These are phyloP conservation scores for Lamprologus tigripictilis DNA, from an alignment of 2,113 vertebrate genomes.

Conservation along the genomic window DNA sequence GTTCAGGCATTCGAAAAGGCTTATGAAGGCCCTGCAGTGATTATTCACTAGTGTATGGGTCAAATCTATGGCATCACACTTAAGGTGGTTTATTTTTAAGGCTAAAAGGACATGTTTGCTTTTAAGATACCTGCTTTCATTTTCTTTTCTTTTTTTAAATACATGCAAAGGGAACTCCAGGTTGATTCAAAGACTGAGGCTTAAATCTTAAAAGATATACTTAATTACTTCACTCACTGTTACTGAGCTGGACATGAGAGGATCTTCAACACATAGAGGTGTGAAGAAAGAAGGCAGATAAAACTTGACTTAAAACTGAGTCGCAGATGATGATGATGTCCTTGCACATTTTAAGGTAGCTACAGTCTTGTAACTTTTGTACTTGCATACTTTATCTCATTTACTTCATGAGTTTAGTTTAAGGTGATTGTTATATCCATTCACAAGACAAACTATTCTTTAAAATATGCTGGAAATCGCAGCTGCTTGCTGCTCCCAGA, in stretches of 20 bases:
- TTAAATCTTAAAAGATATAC: neutral
- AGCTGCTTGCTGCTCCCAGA: neutral
- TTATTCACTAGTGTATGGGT: neutral
- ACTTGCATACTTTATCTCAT: neutral
- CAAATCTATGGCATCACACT: conserved; percentile 16
- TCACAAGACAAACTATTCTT: neutral
- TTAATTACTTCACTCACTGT: neutral
- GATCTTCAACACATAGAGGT: neutral
- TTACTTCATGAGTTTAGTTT: neutral
- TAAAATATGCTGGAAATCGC: neutral
- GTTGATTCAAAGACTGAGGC: neutral
- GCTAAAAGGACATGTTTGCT: neutral
- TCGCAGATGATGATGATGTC: neutral
- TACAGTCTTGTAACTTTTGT: neutral
- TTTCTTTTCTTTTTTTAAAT: neutral
- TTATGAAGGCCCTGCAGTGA: neutral
- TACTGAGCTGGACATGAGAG: neutral
- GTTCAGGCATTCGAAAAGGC: neutral
- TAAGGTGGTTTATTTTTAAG: neutral
- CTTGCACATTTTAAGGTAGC: neutral
- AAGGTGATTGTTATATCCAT: neutral
- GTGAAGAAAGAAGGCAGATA: neutral
- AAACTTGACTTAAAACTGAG: neutral
- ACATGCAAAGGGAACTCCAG: neutral
- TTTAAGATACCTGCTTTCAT: neutral